phyloP scores from a whole-genome alignment of 2,113 vertebrate genomes.

The Stigmatopora nigra region DNA sequence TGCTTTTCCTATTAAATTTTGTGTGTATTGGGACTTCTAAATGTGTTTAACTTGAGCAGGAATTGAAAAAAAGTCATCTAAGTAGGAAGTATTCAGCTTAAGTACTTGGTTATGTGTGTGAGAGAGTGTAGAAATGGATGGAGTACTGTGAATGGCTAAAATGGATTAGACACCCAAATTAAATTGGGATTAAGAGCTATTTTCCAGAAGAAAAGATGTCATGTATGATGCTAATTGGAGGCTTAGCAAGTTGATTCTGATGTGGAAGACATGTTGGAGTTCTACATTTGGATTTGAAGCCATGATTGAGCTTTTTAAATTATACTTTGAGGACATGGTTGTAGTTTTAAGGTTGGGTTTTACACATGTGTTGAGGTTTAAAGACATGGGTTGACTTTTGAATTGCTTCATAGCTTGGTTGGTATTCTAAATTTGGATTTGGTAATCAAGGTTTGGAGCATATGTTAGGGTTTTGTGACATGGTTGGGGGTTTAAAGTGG shows the following conservation, averaged over 20 bases:
- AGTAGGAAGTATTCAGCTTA: constrained; percentile 57
- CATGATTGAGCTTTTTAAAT: too few species aligned
- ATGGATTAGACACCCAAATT: constrained; percentile 43
- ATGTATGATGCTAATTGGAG: constrained; percentile 40
- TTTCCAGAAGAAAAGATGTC: constrained; percentile 28
- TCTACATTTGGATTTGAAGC: neutral
- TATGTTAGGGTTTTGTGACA: too few species aligned
- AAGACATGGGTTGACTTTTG: too few species aligned
- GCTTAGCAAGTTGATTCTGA: constrained; percentile 6
- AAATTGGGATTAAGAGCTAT: constrained; percentile 47
- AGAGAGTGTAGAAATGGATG: constrained; percentile 33
- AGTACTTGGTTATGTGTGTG: constrained; percentile 35
- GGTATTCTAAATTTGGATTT: too few species aligned
- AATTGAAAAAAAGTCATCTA: constrained; percentile 33
- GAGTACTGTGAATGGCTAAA: constrained; percentile 34
- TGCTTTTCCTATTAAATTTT: neutral
- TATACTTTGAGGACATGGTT: too few species aligned
- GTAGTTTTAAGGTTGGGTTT: too few species aligned
- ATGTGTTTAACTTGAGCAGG: neutral
- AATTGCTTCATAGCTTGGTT: too few species aligned
- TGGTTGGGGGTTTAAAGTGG: too few species aligned
- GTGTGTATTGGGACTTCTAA: neutral
- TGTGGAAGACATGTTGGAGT: neutral
- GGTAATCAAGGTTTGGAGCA: too few species aligned
- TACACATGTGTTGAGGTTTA: too few species aligned